These are phyloP conservation scores for Morinoia aosen DNA, from an alignment of 2,888 invertebrate species.

Conservation along the genomic window DNA sequence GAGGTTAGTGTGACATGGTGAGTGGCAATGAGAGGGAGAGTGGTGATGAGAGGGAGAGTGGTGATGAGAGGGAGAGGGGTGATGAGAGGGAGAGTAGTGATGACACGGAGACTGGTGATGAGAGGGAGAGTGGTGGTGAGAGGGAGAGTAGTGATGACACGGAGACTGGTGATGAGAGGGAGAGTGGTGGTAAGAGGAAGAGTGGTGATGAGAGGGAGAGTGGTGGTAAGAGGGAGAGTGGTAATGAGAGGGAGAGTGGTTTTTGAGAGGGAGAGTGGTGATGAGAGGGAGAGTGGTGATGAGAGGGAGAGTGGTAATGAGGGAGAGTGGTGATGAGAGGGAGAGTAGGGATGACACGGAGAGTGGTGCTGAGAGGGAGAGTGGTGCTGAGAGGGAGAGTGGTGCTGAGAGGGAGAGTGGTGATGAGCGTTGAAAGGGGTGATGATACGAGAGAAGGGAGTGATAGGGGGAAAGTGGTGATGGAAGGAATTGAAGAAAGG, in stretches of 20 bases:
- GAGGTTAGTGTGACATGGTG: not conserved
- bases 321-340: too few species aligned
- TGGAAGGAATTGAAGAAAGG: too few species aligned
- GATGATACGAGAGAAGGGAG: too few species aligned
- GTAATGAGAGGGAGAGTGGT: not conserved
- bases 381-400: too few species aligned
- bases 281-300: not conserved
- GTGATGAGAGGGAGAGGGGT: not conserved
- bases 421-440: too few species aligned
- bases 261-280: not conserved
- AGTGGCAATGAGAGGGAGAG: not conserved
- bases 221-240: not conserved
- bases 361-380: not conserved
- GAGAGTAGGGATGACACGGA: not conserved
- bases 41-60: not conserved
- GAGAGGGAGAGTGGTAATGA: not conserved
- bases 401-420: too few species aligned
- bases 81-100: not conserved
- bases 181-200: not conserved
- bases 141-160: not conserved
- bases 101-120: not conserved
- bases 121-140: not conserved
- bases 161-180: not conserved
- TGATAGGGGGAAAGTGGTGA: too few species aligned
- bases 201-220: not conserved